Base-by-base conservation (phyloP, 2,797 vertebrate species). In the Decapterus maruadsi region DNA sequence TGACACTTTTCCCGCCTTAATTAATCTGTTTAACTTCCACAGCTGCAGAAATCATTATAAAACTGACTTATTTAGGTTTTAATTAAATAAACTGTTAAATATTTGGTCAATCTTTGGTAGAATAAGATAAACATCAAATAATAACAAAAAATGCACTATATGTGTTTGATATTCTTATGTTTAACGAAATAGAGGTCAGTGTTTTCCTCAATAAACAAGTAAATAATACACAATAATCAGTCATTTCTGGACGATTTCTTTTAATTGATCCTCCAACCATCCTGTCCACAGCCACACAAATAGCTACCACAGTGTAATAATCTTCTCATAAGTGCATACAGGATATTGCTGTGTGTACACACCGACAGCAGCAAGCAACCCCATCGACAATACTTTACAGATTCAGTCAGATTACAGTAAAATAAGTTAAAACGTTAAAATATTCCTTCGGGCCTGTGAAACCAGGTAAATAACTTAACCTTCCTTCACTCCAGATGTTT, bases 361-460 rank as follows among this genome's bases (percentile, higher is more conserved):
- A 55, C 22, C n/a, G 16, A 59, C 60, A 75, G 48, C 58, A 51
- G 48, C 58, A 51, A 76, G 69, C 77, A 80, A 77, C 77, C 69
- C 78, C 71, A 38, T 69, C 22, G 46, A 62, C 31, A 80, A 73
- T 45, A 67, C n/a, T 45, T 57, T 64, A 80, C 67, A 79, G 45
- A 46, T 61, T 34, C 46, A 73, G 38, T 61, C 65, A 57, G 40
- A 51, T 80, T 83, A 87, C 87, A 90, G 65, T 87, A 78, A 82
- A 92, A 92, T 70, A 90, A 91, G 62, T 92, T 87, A 93, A 84
- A 88, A 81, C 20, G 59, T 92, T 87, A 93, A 46, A 6, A 71
- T 46, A 53, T 36, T 72, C 82, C 2, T 50, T 68, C 65, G 43
- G 65, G 84, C 89, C 92, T 92, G 91, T 94, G 87, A 89, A 92